Evolutionary conservation across 2,113 vertebrate species (phyloP).

Genomic region (Notothenia coriiceps): DNA sequence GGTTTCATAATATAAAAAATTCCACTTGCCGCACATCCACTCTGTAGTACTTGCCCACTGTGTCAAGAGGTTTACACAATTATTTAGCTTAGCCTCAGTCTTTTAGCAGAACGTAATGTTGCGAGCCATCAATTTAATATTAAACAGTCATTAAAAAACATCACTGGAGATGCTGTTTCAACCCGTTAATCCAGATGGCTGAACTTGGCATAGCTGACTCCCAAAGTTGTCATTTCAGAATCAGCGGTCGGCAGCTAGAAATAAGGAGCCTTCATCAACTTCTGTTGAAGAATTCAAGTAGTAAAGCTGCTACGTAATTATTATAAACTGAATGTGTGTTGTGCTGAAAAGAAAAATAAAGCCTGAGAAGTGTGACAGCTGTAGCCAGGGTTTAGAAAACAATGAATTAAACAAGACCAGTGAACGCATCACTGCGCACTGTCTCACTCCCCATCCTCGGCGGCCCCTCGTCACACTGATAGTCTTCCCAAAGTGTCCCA

Average conservation of each 20-base stretch:
- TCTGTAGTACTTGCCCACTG: not conserved
- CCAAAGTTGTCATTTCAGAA: not conserved
- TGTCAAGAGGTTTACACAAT: not conserved
- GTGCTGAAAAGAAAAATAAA: not conserved
- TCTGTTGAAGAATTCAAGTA: not conserved
- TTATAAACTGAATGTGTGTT: not conserved
- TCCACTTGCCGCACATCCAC: not conserved
- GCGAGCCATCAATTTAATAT: not conserved
- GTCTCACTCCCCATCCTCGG: not conserved
- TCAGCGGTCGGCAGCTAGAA: not conserved
- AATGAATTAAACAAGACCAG: not conserved
- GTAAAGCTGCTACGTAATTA: not conserved
- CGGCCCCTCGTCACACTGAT: not conserved
- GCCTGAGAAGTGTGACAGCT: too few relatives aligned
- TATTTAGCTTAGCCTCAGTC: not conserved
- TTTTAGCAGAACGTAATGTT: not conserved
- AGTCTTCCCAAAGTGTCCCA: conserved; percentile 25
- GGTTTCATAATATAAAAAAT: not conserved
- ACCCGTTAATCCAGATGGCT: not conserved
- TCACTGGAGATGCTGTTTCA: not conserved
- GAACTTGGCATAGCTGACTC: not conserved
- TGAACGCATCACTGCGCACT: not conserved
- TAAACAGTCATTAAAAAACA: too few relatives aligned
- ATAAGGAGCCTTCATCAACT: not conserved
- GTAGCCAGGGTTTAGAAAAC: not conserved